Conservation (phyloP, 1,140 invertebrate genomes). For the honey bee (Apis mellifera) region Amel_HAv3.1 CM009931.2:27529501-27530000, state of each 20-base stretch:
- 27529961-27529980: too few species aligned
- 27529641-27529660: constrained; percentile 6
- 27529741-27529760: constrained; percentile 57
- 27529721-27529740: constrained; percentile 66
- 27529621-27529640: constrained; percentile 33
- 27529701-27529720: constrained; percentile 66
- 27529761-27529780: constrained; percentile 64
- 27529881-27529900: not conserved
- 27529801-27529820: constrained; percentile 39
- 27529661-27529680: constrained; percentile 41
- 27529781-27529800: constrained; percentile 66
- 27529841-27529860: not conserved
- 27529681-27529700: constrained; percentile 53
- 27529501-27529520: too few species aligned
- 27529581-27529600: not conserved
- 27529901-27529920: too few species aligned
- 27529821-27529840: constrained; percentile 33
- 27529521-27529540: too few species aligned
- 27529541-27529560: too few species aligned
- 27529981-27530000: too few species aligned
- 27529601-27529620: not conserved
- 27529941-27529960: too few species aligned
- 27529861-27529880: not conserved
- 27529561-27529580: not conserved
- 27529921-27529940: too few species aligned